Evolutionary conservation across 2,113 vertebrate genomes (phyloP).

Genomic region (Protobothrops flavoviridis): DNA sequence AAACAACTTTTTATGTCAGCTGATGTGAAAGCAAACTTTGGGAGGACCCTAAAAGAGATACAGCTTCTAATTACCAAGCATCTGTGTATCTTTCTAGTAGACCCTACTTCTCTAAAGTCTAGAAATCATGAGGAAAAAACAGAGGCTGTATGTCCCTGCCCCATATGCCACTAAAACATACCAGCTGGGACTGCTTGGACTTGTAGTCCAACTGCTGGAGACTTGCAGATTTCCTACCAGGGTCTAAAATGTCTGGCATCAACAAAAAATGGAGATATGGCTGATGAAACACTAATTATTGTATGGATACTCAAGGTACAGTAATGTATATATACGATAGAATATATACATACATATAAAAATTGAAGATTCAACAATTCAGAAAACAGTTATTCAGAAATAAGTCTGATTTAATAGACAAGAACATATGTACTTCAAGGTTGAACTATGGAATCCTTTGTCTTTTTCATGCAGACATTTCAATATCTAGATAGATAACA

Average conservation of each 20-base stretch:
- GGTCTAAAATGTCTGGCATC: not conserved
- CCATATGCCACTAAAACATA: not conserved
- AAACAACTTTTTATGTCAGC: not conserved
- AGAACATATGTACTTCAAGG: not conserved
- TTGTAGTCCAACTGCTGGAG: not conserved
- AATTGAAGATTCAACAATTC: not conserved
- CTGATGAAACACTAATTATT: not conserved
- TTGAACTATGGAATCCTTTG: too few species aligned
- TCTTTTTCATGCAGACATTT: not conserved
- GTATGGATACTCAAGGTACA: not conserved
- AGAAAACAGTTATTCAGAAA: not conserved
- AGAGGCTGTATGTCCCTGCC: not conserved
- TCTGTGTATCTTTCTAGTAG: not conserved
- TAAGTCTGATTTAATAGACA: not conserved
- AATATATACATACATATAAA: not conserved
- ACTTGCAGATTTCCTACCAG: not conserved
- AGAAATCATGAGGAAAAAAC: not conserved
- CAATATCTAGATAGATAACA: not conserved
- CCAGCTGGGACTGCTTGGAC: not conserved
- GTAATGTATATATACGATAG: not conserved
- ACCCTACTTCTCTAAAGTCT: not conserved
- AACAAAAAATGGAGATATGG: not conserved
- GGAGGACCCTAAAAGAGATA: not conserved
- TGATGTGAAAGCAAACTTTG: not conserved
- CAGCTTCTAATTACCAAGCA: not conserved